Evolutionary conservation across 2,888 invertebrate genomes (phyloP).

Genomic region (Napeogenes sylphis): DNA sequence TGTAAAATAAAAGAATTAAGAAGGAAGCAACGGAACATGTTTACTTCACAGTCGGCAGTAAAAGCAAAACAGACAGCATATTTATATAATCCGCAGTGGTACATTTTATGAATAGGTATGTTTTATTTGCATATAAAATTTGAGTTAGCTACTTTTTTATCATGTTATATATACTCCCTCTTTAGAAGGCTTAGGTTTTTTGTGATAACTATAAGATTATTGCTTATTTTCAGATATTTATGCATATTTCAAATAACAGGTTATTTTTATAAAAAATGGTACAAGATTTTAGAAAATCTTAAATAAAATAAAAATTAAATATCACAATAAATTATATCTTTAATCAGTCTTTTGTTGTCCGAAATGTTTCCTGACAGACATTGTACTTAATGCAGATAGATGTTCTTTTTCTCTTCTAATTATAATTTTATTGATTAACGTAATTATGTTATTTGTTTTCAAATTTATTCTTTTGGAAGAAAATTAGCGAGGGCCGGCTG

Average conservation of each 20-base stretch:
- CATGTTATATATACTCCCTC: too few relatives aligned
- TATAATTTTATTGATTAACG: not conserved
- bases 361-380: too few relatives aligned
- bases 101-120: conserved; percentile 1
- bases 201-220: too few relatives aligned
- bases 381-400: not conserved
- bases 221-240: too few relatives aligned
- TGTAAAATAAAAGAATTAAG: conserved; percentile 12
- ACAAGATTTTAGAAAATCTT: too few relatives aligned
- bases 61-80: conserved; percentile 13
- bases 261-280: too few relatives aligned
- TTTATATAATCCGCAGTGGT: conserved; percentile 4
- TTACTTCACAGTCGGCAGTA: conserved; percentile 15
- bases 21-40: conserved; percentile 8
- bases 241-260: too few relatives aligned
- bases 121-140: not conserved
- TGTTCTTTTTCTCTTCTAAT: not conserved
- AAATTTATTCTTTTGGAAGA: too few relatives aligned
- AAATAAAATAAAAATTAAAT: not conserved
- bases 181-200: too few relatives aligned
- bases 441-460: too few relatives aligned
- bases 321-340: conserved; percentile 17
- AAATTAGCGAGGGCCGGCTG: too few relatives aligned
- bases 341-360: conserved; percentile 14
- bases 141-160: too few relatives aligned